Base-by-base conservation (phyloP, 2,113 vertebrate genomes). In the Thamnophis sirtalis region DNA sequence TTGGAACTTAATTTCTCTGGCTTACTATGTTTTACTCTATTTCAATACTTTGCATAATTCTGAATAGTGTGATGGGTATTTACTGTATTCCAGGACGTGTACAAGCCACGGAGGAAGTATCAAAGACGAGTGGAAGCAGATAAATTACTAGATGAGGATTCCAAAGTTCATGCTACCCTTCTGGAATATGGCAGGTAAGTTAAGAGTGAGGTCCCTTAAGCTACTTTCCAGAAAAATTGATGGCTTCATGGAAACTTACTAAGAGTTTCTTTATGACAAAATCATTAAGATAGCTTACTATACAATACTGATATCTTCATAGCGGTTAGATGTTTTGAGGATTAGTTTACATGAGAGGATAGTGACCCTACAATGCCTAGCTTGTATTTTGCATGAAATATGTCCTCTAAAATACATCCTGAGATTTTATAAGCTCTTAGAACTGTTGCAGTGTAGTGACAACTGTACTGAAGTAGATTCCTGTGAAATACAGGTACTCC, bases 71-170 rank as follows among this genome's bases (percentile, higher is more conserved):
- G 73, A 80, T 54, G 53, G 89, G 93, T 21, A 24, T 80, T 92
- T 90, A 17, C 87, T 94, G 26, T 90, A 80, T 95, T 95, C 50
- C 95, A 99, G 99, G 98, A 98, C 6, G 97, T 98, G 84, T 99
- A 99, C 97, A 99, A 99, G 95, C 99, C 99, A 4, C 98, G 98
- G 95, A 98, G 99, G 93, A 99, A 98, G 94, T 99, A 99, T 51
- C 98, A 97, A 94, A 97, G 99, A 89, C 99, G 98, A 90, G 97
- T 91, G 48, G 98, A 98, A 86, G 98, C 98, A n/a, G 98, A 97
- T 51, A 97, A 98, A 51, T 96, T 99, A 91, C 94, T 97, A 1
- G 99, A 99, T 48, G 99, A 99, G 94, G 99, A 99, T 91, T 99
- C 98, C n/a, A 98, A 98, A 86, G 98, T 99, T 95, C 99, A 99